Evolutionary conservation across 2,113 vertebrate genomes (phyloP).

Genomic region (Mustela nigripes): DNA sequence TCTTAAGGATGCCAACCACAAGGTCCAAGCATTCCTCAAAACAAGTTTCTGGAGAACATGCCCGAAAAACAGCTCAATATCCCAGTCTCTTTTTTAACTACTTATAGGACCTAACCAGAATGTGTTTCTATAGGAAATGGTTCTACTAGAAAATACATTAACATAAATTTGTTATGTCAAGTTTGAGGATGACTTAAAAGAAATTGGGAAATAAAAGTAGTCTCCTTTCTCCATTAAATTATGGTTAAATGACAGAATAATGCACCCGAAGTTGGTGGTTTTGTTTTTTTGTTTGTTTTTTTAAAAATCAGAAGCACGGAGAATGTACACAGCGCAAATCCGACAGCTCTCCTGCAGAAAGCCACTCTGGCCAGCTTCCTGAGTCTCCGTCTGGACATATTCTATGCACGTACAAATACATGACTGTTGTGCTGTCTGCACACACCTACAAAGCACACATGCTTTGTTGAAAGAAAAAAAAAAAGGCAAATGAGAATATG

Average conservation of each 20-base stretch:
- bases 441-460: fast-evolving
- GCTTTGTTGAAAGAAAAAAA: not conserved
- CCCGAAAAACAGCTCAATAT: not conserved
- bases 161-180: not conserved
- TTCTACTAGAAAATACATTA: not conserved
- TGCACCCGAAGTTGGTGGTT: too few species aligned
- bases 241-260: not conserved
- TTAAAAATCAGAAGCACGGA: not conserved
- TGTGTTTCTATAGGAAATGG: not conserved
- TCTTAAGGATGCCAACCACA: not conserved
- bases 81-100: not conserved
- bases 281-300: not conserved
- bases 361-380: too few species aligned
- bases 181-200: not conserved
- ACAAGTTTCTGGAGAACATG: not conserved
- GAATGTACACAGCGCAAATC: not conserved
- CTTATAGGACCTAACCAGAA: not conserved
- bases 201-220: not conserved
- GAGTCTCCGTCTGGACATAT: fast-evolving
- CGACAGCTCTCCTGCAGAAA: not conserved
- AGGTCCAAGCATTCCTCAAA: not conserved
- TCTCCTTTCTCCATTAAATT: not conserved
- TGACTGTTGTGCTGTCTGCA: fast-evolving
- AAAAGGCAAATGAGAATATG: not conserved
- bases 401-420: not conserved